phyloP scores from a whole-genome alignment of 2,888 invertebrate species.

The Dynastes hyllus region DNA sequence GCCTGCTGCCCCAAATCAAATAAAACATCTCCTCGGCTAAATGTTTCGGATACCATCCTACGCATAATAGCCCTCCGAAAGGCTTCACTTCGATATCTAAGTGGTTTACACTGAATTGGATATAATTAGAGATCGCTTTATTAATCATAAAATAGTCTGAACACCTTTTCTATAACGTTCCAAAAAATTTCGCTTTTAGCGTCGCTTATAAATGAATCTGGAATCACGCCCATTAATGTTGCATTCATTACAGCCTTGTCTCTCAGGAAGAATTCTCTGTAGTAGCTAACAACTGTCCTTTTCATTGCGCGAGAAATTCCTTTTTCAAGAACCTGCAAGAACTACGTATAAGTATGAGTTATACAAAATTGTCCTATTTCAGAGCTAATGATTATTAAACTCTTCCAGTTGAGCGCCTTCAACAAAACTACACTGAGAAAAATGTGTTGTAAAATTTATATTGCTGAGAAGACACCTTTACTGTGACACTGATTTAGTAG shows the following conservation, averaged over 20 bases:
- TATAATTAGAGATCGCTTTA: neutral
- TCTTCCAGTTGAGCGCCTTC: no score
- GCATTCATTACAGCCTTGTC: slow-evolving; percentile 42
- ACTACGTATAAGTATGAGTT: neutral
- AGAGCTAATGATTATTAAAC: no score
- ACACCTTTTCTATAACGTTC: slow-evolving; percentile 41
- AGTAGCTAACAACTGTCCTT: slow-evolving; percentile 30
- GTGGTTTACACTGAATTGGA: slow-evolving; percentile 27
- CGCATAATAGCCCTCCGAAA: slow-evolving; percentile 39
- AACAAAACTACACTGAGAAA: no score
- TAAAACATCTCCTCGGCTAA: slow-evolving; percentile 44
- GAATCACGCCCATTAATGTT: slow-evolving; percentile 30
- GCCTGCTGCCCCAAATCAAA: slow-evolving; percentile 38
- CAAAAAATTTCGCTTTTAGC: slow-evolving; percentile 46
- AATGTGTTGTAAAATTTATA: no score
- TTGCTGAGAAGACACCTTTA: no score
- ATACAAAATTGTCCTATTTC: no score
- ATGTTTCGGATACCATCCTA: slow-evolving; percentile 40
- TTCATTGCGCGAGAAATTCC: slow-evolving; percentile 10
- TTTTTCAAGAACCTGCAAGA: neutral
- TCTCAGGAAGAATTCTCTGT: slow-evolving; percentile 46
- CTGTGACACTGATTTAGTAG: no score
- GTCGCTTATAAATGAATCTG: slow-evolving; percentile 42
- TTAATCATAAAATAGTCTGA: neutral
- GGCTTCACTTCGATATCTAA: slow-evolving; percentile 40